Conservation (phyloP, 2,888 invertebrate species). For the Thelaira solivaga region DNA sequence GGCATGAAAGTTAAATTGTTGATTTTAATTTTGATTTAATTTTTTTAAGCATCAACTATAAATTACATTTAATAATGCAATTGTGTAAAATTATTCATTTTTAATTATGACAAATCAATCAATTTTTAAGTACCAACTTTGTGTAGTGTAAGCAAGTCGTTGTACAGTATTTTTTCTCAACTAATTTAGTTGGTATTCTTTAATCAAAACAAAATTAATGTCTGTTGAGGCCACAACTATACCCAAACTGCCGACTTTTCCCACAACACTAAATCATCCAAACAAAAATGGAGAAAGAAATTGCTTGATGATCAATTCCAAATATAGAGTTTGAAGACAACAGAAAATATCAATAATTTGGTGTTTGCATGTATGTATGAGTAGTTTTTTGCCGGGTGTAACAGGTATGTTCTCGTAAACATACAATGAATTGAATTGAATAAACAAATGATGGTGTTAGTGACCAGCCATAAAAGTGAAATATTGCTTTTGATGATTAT, state of each 20-base stretch:
- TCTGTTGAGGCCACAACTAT: slow-evolving; percentile 5
- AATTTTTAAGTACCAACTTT: too few species aligned
- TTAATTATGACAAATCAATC: slow-evolving; percentile 53
- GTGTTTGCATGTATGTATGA: slow-evolving; percentile 21
- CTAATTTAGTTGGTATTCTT: not conserved
- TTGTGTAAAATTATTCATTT: not conserved
- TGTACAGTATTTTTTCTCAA: too few species aligned
- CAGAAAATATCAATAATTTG: slow-evolving; percentile 22
- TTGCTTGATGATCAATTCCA: slow-evolving; percentile 25
- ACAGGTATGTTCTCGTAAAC: too few species aligned
- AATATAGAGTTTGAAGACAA: slow-evolving; percentile 1
- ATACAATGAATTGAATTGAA: slow-evolving; percentile 45
- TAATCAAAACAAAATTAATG: slow-evolving; percentile 33
- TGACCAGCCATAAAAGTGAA: slow-evolving; percentile 64
- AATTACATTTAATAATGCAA: too few species aligned
- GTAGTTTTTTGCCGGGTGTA: slow-evolving; percentile 7
- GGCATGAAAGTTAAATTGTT: too few species aligned
- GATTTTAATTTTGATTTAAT: too few species aligned
- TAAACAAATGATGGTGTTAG: slow-evolving; percentile 47
- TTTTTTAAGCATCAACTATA: too few species aligned
- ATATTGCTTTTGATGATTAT: slow-evolving; percentile 54
- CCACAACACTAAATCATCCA: slow-evolving; percentile 63
- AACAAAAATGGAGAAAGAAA: not conserved
- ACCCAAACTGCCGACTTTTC: slow-evolving; percentile 44
- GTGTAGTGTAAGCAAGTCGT: too few species aligned